These are phyloP conservation scores for Entomobrya multifasciata DNA, from an alignment of 2,888 invertebrate genomes.

Conservation along the genomic window DNA sequence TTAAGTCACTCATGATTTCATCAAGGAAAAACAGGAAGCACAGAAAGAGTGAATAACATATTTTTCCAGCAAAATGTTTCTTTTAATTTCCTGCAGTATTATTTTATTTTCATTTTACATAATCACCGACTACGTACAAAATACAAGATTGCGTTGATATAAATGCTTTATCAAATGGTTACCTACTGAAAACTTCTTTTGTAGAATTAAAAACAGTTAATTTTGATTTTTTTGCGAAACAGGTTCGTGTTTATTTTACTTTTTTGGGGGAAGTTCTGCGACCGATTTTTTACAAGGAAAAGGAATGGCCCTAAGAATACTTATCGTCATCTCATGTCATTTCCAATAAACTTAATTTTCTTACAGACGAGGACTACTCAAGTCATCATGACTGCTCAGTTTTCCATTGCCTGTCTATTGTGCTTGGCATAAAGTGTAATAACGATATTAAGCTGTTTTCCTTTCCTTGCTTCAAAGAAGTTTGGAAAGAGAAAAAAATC, in stretches of 20 bases:
- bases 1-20: constrained; percentile 18
- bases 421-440: background rate
- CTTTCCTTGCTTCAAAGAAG: background rate
- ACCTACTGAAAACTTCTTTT: too few species aligned
- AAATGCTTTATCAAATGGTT: too few species aligned
- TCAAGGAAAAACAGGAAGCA: background rate
- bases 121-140: too few species aligned
- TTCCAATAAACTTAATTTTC: constrained; percentile 15
- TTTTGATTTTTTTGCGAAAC: too few species aligned
- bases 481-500: constrained; percentile 12
- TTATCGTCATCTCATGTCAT: background rate
- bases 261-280: too few species aligned
- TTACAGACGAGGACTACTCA: background rate
- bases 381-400: background rate
- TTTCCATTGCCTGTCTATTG: background rate
- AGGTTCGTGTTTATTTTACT: too few species aligned
- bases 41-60: too few species aligned
- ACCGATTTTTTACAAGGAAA: too few species aligned
- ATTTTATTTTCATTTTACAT: background rate
- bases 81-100: background rate
- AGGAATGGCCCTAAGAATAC: too few species aligned
- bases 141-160: too few species aligned
- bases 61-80: background rate
- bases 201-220: too few species aligned
- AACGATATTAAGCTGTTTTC: background rate